Base-by-base conservation (phyloP, 2,113 vertebrate genomes). In the Elephantulus edwardii region DNA sequence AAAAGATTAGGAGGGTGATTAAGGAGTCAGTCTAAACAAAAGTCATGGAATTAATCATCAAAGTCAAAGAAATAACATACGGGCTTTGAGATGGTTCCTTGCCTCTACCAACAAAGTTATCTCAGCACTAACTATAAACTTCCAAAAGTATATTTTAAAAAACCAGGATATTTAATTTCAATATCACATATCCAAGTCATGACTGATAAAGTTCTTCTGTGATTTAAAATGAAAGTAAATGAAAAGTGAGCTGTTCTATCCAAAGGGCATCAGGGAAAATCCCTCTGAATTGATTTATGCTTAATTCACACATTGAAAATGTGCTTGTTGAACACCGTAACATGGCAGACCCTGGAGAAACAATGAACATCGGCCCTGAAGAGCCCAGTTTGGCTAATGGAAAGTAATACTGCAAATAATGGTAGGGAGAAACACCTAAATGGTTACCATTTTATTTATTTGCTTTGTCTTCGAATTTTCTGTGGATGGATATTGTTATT, bases 141-240 rank as follows among this genome's bases (percentile, higher is more conserved):
- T 85, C 35, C 42, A 44, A 66, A 52, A 62, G 56, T 33, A 19
- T 28, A 8, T 52, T 68, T 68, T 6, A 16, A 50, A 52, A 85
- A 68, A 38, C 11, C 44, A 66, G 30, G 68, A 52, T 24, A n/a
- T 20, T 90, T 88, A 70, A 79, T 83, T 78, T 78, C 70, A 79
- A 86, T 79, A 80, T 75, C 44, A 80, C 2, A 58, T 5, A 58
- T 5, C 0, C 38, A 79, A 70, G 22, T 70, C 38, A 46, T 82
- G 38, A 86, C 6, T 22, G 30, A 54, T 54, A 74, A 76, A 17
- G 1, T 33, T 66, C n/a, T 60, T 58, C 42, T 60, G 46, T 40
- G 24, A 38, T 56, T 77, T 89, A 71, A 75, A 93, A 48, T n/a
- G n/a, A 66, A 83, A 85, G 14, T 40, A 70, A 90, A 70, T 62